Conservation (phyloP, 2,113 vertebrate genomes). For the Porphyrio hochstetteri region DNA sequence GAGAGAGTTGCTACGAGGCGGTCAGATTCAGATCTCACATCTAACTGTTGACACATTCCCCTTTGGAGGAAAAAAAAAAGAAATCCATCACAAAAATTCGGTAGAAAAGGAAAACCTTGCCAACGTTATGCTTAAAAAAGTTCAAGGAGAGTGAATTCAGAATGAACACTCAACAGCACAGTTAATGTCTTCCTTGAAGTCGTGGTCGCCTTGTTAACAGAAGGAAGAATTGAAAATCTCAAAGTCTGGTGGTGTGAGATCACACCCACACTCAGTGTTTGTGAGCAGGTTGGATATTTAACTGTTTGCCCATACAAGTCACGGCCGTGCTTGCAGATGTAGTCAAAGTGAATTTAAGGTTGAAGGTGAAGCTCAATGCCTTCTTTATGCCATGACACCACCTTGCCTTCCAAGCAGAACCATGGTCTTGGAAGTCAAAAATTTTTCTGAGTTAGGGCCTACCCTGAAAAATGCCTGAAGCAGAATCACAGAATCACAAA, state of each 20-base stretch:
- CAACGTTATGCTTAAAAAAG: background rate
- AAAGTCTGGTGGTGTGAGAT: background rate
- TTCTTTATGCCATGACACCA: background rate
- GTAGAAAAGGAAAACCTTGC: background rate
- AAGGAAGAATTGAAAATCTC: background rate
- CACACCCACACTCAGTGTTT: background rate
- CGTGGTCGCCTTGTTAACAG: background rate
- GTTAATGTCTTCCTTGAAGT: background rate
- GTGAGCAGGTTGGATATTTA: background rate
- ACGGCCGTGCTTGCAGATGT: background rate
- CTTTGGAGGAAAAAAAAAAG: background rate
- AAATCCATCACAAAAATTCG: background rate
- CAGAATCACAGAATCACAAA: no score
- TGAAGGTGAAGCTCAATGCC: background rate
- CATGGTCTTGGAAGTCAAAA: background rate
- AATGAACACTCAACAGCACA: background rate
- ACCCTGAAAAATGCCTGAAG: background rate
- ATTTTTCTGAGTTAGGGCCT: background rate
- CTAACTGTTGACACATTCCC: constrained; percentile 28
- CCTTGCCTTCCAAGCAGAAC: background rate
- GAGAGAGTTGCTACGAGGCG: constrained; percentile 29
- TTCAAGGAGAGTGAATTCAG: background rate
- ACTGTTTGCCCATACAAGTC: background rate
- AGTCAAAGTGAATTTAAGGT: background rate
- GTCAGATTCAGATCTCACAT: background rate